Evolutionary conservation across 2,888 invertebrate species (phyloP), one percentile per base, ranked within the genome.

Genomic region (Leistus spinibarbis): DNA sequence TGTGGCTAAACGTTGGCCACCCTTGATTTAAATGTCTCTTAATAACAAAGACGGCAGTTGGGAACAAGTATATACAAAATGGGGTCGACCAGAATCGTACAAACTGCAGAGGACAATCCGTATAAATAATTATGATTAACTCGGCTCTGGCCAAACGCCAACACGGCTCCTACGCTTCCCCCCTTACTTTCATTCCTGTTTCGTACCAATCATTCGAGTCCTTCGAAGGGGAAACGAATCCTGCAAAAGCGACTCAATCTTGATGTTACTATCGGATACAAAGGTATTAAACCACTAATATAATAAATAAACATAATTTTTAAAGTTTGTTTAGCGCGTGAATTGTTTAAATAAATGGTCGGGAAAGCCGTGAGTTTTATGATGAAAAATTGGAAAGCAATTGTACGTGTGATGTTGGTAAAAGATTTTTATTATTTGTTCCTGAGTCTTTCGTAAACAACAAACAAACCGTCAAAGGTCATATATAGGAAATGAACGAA

Each of bases 111-210:
- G 16, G 40, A 40, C 60, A 60, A 60, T 19, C 64, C 71, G 54
- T 71, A 71, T 71, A 71, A 71, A 71, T 71, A 71, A 71, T 71
- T 71, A 71, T 64, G 71, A 71, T 63, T 71, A 71, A 64, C 63
- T 71, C 54, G 62, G 64, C 20, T 24, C 71, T 71, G 71, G 71
- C 71, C 10, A 13, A 16, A 23, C 17, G 71, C 71, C 71, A 71
- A 23, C 27, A 20, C 60, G 60, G 19, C 17, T 22, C 60, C n/a
- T 54, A 10, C 20, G 40, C 19, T 40, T 23, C 68, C 24, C 56
- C 68, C 54, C 19, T 23, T 66, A 60, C 60, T 54, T 68, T 23
- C n/a, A 5, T 23, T 20, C 13, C 54, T 20, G 40, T 13, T 10
- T 2, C 22, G 20, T 17, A 40, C 40, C 40, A 7, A 40, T 24